Conservation (phyloP, 2,888 invertebrate genomes). For the Sipha maydis region DNA sequence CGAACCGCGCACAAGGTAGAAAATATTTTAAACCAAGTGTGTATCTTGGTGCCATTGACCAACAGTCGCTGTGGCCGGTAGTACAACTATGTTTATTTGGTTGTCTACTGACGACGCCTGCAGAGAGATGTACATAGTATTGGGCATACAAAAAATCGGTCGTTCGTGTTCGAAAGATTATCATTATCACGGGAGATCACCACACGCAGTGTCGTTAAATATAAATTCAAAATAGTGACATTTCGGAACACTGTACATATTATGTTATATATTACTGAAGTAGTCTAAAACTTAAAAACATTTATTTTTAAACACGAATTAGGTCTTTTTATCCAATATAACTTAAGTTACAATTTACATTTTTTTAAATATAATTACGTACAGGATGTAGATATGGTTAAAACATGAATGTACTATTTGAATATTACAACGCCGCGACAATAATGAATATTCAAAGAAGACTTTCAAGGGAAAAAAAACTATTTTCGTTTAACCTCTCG, state of each 20-base stretch:
- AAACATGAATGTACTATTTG: conserved; percentile 20
- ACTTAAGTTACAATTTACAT: conserved; percentile 11
- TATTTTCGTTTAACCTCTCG: conserved; percentile 14
- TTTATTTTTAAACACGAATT: conserved; percentile 34
- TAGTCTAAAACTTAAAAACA: not conserved
- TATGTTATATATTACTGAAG: not conserved
- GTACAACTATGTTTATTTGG: conserved; percentile 16
- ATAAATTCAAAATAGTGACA: not conserved
- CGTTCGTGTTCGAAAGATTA: not conserved
- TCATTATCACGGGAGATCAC: not conserved
- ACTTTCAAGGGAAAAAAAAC: not conserved
- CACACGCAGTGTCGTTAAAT: not conserved
- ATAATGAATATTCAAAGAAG: conserved; percentile 44
- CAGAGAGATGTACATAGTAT: not conserved
- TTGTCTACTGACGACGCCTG: not conserved
- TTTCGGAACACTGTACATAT: not conserved
- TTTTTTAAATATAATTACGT: conserved; percentile 9
- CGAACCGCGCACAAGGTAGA: no score
- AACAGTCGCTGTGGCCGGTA: not conserved
- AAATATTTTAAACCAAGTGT: no score
- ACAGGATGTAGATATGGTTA: conserved; percentile 24
- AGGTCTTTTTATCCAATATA: not conserved
- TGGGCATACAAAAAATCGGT: not conserved
- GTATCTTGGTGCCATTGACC: not conserved
- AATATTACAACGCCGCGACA: conserved; percentile 1